phyloP scores from a whole-genome alignment of 2,113 vertebrate species.

The Hiodon alosoides region DNA sequence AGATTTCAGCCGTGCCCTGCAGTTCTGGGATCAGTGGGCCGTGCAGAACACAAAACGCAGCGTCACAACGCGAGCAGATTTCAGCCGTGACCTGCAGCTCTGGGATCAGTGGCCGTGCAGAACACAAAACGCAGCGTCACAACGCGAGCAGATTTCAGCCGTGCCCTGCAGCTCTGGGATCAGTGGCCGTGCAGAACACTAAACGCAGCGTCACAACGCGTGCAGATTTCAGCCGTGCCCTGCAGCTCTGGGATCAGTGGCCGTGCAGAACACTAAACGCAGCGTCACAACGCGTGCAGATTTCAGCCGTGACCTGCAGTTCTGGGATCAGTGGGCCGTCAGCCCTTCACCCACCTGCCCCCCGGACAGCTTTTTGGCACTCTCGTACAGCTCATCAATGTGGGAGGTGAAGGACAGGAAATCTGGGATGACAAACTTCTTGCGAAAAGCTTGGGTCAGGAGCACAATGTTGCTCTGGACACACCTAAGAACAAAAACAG shows the following conservation, averaged over 20 bases:
- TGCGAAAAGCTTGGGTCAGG: slow-evolving; percentile 95
- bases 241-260: not conserved
- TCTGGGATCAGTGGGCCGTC: not conserved
- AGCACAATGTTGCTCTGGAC: slow-evolving; percentile 98
- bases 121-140: too few species aligned
- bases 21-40: too few species aligned
- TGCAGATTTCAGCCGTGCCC: too few species aligned
- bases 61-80: not conserved
- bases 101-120: not conserved
- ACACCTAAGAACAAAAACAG: slow-evolving; percentile 67
- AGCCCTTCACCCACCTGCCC: slow-evolving; percentile 74
- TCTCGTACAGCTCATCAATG: slow-evolving; percentile 90
- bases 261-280: not conserved
- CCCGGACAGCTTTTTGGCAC: slow-evolving; percentile 79
- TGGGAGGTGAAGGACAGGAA: slow-evolving; percentile 89
- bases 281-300: too few species aligned
- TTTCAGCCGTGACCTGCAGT: too few species aligned
- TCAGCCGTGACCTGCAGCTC: not conserved
- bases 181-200: not conserved
- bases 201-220: too few species aligned
- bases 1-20: too few species aligned
- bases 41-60: slow-evolving; percentile 43
- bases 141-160: not conserved
- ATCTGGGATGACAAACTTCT: slow-evolving; percentile 98
- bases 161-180: not conserved